These are phyloP conservation scores for Dicrurus megarhynchus DNA, from an alignment of 2,113 vertebrate genomes.

Conservation along the genomic window DNA sequence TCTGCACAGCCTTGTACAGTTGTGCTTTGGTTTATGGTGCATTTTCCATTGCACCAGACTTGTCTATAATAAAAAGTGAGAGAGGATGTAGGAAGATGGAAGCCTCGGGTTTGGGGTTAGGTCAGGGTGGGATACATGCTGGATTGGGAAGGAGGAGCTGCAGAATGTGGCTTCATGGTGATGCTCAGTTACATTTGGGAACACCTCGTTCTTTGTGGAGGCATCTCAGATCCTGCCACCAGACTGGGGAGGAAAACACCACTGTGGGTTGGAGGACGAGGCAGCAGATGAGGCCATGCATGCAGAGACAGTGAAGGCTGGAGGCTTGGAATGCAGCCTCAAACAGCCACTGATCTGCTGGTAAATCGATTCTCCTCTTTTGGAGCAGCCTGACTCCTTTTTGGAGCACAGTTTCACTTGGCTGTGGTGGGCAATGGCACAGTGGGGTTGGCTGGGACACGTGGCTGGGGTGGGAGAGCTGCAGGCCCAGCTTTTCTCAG, in stretches of 20 bases:
- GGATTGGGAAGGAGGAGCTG: neutral
- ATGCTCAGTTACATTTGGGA: neutral
- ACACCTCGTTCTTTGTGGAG: rapidly evolving
- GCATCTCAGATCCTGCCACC: neutral
- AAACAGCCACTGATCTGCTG: neutral
- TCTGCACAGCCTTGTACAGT: neutral
- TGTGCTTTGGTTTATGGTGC: neutral
- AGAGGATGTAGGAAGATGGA: neutral
- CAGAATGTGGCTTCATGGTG: neutral
- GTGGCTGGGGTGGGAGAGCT: neutral
- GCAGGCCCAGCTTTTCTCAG: neutral
- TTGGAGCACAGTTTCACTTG: neutral
- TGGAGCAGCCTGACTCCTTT: neutral
- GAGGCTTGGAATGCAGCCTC: neutral
- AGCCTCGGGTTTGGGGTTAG: neutral
- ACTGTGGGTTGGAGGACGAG: neutral
- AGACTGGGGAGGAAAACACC: neutral
- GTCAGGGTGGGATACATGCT: neutral
- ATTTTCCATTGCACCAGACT: neutral
- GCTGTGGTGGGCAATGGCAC: neutral
- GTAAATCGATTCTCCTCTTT: neutral
- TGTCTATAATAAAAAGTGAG: neutral
- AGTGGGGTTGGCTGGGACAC: neutral
- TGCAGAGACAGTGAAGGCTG: neutral
- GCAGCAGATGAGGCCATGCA: neutral